phyloP scores from a whole-genome alignment of 2,888 invertebrate genomes.

The Agonopterix subpropinquella region DNA sequence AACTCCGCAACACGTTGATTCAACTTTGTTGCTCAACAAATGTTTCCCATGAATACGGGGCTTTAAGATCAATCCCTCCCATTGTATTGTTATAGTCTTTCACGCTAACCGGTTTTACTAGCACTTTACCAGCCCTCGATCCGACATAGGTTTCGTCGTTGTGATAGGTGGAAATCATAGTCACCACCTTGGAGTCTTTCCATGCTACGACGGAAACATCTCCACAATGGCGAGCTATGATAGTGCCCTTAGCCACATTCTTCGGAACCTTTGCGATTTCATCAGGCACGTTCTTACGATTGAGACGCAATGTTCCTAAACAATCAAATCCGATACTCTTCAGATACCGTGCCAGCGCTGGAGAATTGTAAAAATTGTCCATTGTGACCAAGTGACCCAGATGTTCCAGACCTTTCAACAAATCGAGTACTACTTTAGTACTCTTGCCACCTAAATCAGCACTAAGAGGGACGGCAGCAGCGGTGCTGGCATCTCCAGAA shows the following conservation, averaged over 20 bases:
- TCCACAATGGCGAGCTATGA: constrained; percentile 5
- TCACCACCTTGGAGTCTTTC: constrained; percentile 8
- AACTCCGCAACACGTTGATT: no score
- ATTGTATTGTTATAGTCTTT: no score
- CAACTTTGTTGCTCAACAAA: no score
- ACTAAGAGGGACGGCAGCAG: constrained; percentile 1
- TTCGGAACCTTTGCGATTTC: no score
- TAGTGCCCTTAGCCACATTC: not conserved
- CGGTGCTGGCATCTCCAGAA: constrained; percentile 4
- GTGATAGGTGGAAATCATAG: constrained; percentile 9
- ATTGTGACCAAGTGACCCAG: constrained; percentile 21
- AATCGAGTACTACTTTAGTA: constrained; percentile 15
- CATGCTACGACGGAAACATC: constrained; percentile 4
- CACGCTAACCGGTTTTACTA: constrained; percentile 12
- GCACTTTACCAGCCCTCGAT: constrained; percentile 1
- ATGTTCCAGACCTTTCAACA: constrained; percentile 15
- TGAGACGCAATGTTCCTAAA: no score
- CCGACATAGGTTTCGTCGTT: not conserved
- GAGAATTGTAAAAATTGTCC: constrained; percentile 23
- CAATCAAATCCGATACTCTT: constrained; percentile 16
- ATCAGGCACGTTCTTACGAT: no score
- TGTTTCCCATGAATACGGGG: no score
- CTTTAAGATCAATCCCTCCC: not conserved
- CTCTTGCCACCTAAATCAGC: constrained; percentile 11
- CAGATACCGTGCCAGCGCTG: constrained; percentile 18